phyloP scores from a whole-genome alignment of 2,888 invertebrate species.

The Harpalus rubripes region DNA sequence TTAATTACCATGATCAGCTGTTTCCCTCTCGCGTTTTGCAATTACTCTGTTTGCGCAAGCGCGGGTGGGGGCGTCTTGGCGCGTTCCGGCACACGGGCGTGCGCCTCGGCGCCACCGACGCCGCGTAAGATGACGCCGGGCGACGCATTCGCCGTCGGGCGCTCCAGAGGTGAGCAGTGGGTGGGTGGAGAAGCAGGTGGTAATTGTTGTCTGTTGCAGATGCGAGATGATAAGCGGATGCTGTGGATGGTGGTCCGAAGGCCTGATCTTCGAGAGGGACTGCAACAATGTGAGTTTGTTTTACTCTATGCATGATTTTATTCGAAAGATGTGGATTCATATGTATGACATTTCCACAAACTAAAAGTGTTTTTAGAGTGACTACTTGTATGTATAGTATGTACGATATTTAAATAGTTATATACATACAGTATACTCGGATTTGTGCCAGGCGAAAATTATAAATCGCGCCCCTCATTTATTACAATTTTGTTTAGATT shows the following conservation, averaged over 20 bases:
- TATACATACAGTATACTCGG: too few relatives aligned
- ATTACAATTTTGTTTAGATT: too few relatives aligned
- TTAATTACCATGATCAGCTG: constrained; percentile 40
- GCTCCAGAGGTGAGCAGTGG: constrained; percentile 11
- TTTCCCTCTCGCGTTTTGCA: not conserved
- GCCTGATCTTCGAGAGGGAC: not conserved
- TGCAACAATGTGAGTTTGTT: constrained; percentile 38
- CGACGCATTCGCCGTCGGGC: constrained; percentile 9
- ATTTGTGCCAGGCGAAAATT: too few relatives aligned
- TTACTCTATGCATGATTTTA: too few relatives aligned
- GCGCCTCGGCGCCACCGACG: constrained; percentile 14
- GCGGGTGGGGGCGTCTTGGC: constrained; percentile 68
- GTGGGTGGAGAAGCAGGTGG: not conserved
- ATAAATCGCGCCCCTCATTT: too few relatives aligned
- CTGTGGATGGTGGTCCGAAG: not conserved
- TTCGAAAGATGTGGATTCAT: too few relatives aligned
- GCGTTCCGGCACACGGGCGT: constrained; percentile 44
- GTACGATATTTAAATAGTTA: too few relatives aligned
- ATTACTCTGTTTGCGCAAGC: constrained; percentile 72
- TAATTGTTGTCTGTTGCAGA: not conserved
- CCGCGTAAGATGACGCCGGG: constrained; percentile 27
- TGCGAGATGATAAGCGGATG: not conserved
- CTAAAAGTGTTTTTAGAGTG: too few relatives aligned
- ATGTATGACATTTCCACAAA: too few relatives aligned
- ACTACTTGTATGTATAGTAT: too few relatives aligned